Evolutionary conservation across 2,113 vertebrate species (phyloP).

Genomic region (Hemiscyllium ocellatum): DNA sequence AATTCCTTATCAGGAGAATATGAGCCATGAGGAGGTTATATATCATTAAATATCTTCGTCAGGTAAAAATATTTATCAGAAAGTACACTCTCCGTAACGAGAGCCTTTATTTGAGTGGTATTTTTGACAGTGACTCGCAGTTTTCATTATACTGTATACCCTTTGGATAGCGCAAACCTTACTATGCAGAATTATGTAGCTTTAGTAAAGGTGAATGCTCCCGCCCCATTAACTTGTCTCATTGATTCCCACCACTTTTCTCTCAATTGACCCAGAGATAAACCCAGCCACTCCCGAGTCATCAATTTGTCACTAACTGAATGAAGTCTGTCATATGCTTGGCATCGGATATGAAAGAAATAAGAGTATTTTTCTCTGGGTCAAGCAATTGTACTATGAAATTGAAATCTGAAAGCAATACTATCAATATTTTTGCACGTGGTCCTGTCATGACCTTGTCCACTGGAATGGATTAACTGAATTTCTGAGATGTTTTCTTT

Average conservation of each 20-base stretch:
- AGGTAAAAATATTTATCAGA: not conserved
- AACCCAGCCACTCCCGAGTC: conserved; percentile 29
- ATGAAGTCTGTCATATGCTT: conserved; percentile 24
- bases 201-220: not conserved
- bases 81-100: not conserved
- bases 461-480: conserved; percentile 51
- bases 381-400: not conserved
- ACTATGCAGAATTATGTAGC: not conserved
- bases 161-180: not conserved
- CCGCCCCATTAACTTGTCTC: conserved; percentile 14
- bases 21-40: not conserved
- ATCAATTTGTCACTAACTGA: conserved; percentile 26
- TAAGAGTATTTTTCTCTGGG: not conserved
- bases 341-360: conserved; percentile 24
- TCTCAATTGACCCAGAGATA: conserved; percentile 38
- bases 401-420: conserved; percentile 51
- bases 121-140: not conserved
- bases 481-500: conserved; percentile 54
- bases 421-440: conserved; percentile 51
- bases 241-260: conserved; percentile 38
- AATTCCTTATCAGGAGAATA: not conserved
- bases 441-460: conserved; percentile 53
- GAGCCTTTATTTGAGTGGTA: too few relatives aligned
- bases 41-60: not conserved
- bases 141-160: not conserved